These are phyloP conservation scores for Pandemis cinnamomeana DNA, from an alignment of 2,888 invertebrate species.

Conservation along the genomic window DNA sequence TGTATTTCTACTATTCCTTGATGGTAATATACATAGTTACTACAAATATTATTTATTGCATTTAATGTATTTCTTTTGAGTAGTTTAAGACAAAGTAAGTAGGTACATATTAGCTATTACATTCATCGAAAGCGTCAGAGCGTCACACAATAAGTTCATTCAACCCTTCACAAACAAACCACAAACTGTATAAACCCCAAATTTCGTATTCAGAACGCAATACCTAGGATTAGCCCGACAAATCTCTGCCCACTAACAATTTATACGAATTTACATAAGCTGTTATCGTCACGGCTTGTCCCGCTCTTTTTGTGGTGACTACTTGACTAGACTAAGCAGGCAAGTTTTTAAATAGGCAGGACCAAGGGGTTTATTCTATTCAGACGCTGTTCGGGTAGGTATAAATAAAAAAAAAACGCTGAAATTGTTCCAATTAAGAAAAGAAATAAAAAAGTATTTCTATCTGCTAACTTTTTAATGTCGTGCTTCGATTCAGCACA, in stretches of 20 bases:
- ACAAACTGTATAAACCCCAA: neutral
- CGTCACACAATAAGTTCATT: neutral
- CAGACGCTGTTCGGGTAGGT: neutral
- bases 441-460: too few relatives aligned
- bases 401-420: neutral
- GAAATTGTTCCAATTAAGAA: neutral
- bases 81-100: too few relatives aligned
- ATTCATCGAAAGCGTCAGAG: neutral
- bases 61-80: too few relatives aligned
- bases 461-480: neutral
- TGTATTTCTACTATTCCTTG: too few relatives aligned
- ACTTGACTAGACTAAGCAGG: too few relatives aligned
- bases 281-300: slow-evolving; percentile 67
- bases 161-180: neutral
- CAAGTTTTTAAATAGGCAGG: slow-evolving; percentile 44
- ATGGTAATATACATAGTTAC: too few relatives aligned
- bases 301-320: slow-evolving; percentile 72
- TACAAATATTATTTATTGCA: too few relatives aligned
- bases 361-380: neutral
- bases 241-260: slow-evolving; percentile 70
- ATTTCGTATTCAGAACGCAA: slow-evolving; percentile 39
- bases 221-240: slow-evolving; percentile 56
- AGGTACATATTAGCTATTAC: neutral
- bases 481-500: neutral
- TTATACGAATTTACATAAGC: slow-evolving; percentile 74